These are phyloP conservation scores for Clarias laeviceps DNA, from an alignment of 2,797 vertebrate species.

Conservation along the genomic window DNA sequence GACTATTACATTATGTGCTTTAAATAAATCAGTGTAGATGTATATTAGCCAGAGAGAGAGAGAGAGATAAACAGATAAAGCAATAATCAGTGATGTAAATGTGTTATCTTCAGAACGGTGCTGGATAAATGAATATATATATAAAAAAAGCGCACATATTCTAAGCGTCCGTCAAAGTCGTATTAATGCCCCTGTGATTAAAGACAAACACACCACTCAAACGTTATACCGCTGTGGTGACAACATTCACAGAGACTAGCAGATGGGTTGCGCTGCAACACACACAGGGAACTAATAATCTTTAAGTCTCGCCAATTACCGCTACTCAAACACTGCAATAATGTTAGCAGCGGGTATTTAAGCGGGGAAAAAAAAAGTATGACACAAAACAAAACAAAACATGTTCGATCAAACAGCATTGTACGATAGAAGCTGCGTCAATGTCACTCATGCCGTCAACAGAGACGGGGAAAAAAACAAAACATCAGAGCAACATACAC, in stretches of 20 bases:
- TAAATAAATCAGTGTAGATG: constrained; percentile 47
- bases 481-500: not conserved
- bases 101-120: constrained; percentile 22
- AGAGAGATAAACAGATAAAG: constrained; percentile 23
- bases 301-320: constrained; percentile 35
- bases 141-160: constrained; percentile 21
- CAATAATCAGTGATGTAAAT: constrained; percentile 22
- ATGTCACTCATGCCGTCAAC: not conserved
- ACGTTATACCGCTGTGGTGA: constrained; percentile 45
- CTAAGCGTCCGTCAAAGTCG: constrained; percentile 52
- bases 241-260: constrained; percentile 31
- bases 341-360: constrained; percentile 24
- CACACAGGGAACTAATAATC: constrained; percentile 48
- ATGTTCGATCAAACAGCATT: not conserved
- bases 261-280: constrained; percentile 47
- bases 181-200: constrained; percentile 69
- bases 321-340: constrained; percentile 18
- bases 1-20: constrained; percentile 39
- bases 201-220: constrained; percentile 63
- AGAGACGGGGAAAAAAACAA: not conserved
- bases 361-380: not conserved
- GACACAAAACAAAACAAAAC: not conserved
- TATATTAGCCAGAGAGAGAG: constrained; percentile 19
- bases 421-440: not conserved
- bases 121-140: constrained; percentile 12